Evolutionary conservation across 2,113 vertebrate species (phyloP).

Genomic region (Puntigrus tetrazona): DNA sequence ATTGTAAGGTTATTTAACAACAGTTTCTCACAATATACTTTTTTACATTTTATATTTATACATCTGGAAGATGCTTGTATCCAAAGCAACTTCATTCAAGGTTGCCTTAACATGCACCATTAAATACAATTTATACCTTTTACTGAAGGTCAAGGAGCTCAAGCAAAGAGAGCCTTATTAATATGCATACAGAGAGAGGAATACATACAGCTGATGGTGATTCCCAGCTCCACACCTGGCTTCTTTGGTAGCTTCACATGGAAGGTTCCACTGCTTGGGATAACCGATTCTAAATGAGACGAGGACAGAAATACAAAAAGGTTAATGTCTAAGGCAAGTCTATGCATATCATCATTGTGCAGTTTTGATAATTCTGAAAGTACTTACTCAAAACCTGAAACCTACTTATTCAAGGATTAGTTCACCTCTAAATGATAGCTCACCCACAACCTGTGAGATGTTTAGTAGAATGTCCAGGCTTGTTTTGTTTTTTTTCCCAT

Average conservation of each 20-base stretch:
- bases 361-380: background rate
- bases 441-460: background rate
- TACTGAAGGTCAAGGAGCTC: background rate
- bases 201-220: conserved; percentile 96
- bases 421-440: background rate
- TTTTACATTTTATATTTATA: background rate
- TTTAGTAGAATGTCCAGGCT: background rate
- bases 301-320: conserved; percentile 50
- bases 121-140: background rate
- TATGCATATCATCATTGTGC: background rate
- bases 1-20: background rate
- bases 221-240: conserved; percentile 94
- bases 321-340: background rate
- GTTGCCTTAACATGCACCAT: background rate
- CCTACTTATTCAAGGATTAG: background rate
- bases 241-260: conserved; percentile 99
- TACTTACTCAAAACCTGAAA: too few species aligned
- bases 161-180: background rate
- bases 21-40: background rate
- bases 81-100: background rate
- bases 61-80: background rate
- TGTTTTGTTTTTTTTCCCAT: background rate
- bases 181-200: background rate
- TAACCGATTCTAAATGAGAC: conserved; percentile 87
- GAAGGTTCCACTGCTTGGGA: conserved; percentile 97